Conservation (phyloP, 2,888 invertebrate genomes). For the Parnassius orleans region DNA sequence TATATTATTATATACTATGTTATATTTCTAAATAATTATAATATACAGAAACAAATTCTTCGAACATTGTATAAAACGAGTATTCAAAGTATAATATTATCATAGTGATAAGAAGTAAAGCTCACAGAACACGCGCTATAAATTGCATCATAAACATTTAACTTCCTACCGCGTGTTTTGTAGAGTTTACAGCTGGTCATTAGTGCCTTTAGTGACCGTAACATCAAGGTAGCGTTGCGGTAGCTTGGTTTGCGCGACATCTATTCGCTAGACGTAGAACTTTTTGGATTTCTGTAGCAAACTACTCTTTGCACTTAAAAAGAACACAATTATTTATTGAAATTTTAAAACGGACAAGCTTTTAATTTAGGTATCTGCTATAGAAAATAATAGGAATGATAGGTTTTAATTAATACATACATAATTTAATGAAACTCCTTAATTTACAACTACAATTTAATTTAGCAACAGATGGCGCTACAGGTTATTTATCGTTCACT, state of each 20-base stretch:
- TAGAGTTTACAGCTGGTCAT: constrained; percentile 33
- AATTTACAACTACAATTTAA: not conserved
- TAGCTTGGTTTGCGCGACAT: constrained; percentile 51
- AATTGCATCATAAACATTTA: constrained; percentile 74
- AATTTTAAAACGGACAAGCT: too few relatives aligned
- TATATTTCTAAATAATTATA: too few relatives aligned
- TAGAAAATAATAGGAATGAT: too few relatives aligned
- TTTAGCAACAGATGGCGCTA: constrained; percentile 35
- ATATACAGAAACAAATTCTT: too few relatives aligned
- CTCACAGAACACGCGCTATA: constrained; percentile 54
- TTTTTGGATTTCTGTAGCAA: constrained; percentile 35
- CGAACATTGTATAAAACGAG: too few relatives aligned
- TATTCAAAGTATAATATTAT: too few relatives aligned
- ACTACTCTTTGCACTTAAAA: not conserved
- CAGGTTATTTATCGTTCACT: constrained; percentile 28
- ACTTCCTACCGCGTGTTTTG: constrained; percentile 40
- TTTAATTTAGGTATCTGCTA: too few relatives aligned
- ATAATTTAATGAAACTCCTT: not conserved
- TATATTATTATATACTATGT: too few relatives aligned
- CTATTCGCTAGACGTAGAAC: constrained; percentile 52
- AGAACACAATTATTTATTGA: too few relatives aligned
- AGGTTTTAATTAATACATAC: too few relatives aligned
- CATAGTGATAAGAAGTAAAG: too few relatives aligned
- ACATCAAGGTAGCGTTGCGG: constrained; percentile 36
- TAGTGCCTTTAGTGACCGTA: constrained; percentile 44